Percentiles rank a stretch among this genome's conserved stretches.
phyloP scores from a whole-genome alignment of 2,888 invertebrate genomes.

The Nipponacmea schrenckii region DNA sequence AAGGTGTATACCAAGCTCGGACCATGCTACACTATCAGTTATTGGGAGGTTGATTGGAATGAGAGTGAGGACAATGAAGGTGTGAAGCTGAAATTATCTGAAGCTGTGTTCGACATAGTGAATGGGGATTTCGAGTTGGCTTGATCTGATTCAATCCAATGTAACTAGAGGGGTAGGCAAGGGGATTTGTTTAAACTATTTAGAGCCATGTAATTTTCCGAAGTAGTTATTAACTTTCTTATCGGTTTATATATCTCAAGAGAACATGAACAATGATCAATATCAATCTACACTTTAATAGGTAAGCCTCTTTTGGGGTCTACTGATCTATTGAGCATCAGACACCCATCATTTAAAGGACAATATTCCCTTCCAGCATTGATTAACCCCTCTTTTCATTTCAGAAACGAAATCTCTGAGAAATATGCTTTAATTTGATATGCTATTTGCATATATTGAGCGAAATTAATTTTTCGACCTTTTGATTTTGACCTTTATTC shows the following conservation, averaged over 20 bases:
- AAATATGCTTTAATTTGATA: neutral
- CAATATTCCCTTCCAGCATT: neutral
- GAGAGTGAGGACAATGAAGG: neutral
- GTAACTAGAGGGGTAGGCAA: neutral
- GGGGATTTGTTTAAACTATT: neutral
- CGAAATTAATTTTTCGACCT: too few relatives aligned
- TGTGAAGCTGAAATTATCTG: conserved; percentile 1
- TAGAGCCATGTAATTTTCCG: too few relatives aligned
- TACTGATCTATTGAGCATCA: too few relatives aligned
- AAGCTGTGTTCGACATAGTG: neutral
- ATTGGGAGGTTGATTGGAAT: neutral
- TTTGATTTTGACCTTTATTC: too few relatives aligned
- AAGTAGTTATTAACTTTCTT: too few relatives aligned
- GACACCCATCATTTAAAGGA: too few relatives aligned
- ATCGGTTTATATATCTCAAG: neutral
- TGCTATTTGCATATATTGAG: neutral
- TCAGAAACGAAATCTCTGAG: neutral
- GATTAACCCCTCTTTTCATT: neutral
- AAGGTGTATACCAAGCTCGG: too few relatives aligned
- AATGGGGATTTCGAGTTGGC: neutral
- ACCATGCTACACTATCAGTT: neutral
- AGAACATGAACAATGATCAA: neutral
- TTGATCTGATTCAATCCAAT: neutral
- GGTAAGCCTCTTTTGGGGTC: neutral
- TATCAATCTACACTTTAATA: neutral